These are phyloP conservation scores for Acanthosepion pharaonis DNA, from an alignment of 2,888 invertebrate genomes.

Conservation along the genomic window DNA sequence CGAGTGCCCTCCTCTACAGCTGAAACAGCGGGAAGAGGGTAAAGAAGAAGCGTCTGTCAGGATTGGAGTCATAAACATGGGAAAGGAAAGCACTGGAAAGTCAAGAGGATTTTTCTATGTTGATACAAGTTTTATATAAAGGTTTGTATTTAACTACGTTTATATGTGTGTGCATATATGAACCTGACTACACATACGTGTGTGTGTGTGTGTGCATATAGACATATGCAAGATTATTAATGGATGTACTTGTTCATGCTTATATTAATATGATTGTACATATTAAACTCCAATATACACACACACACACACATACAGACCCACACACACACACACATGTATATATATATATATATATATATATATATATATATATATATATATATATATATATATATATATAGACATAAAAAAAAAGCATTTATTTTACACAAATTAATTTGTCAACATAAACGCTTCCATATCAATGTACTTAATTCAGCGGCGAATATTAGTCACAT, in stretches of 20 bases:
- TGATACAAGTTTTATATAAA: neutral
- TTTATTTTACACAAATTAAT: no score
- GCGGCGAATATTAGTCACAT: no score
- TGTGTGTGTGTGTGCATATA: neutral
- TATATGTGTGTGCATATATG: neutral
- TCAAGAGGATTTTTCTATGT: neutral
- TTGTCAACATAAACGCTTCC: no score
- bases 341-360: no score
- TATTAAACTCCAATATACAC: no score
- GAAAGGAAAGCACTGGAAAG: neutral
- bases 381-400: neutral
- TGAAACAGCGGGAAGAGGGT: neutral
- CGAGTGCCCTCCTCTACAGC: neutral
- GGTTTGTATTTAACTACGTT: neutral
- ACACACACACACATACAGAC: neutral
- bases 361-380: no score
- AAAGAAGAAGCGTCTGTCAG: neutral
- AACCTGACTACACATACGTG: neutral
- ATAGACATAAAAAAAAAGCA: neutral
- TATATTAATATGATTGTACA: no score
- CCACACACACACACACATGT: no score
- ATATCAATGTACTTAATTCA: no score
- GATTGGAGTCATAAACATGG: conserved; percentile 20
- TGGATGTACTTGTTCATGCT: no score
- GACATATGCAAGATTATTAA: no score